Evolutionary conservation across 2,888 invertebrate species (phyloP), one percentile per base, ranked within the genome.

Genomic region (Venusia cambrica): DNA sequence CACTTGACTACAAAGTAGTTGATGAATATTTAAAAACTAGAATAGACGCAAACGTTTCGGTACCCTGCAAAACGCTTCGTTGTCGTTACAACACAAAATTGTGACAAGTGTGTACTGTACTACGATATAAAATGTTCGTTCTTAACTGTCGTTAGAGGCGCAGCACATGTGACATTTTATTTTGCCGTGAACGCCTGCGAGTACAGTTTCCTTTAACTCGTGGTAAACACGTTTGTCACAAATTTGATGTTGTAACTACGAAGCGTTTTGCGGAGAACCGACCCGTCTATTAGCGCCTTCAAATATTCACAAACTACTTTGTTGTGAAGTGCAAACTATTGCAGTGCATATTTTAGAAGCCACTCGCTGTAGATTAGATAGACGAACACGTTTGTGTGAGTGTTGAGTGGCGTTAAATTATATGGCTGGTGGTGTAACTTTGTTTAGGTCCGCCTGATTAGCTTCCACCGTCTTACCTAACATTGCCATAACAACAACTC

Each of bases 51-150:
- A n/a, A n/a, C n/a, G n/a, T 34, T 18, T 12, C 5, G 19, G 9
- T 33, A 18, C 15, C 6, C 33, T 33, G 20, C 33, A 34, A 38
- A 30, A 25, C 33, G 25, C 33, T 33, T 24, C 34, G 25, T 26
- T n/a, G n/a, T n/a, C 21, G 21, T 27, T 35, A 40, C 36, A 30
- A 15, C 35, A 32, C 27, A 21, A 39, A 35, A 31, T 37, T 40
- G 31, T 22, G 27, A 21, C 18, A 22, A 27, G 25, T 20, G 27
- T 36, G n/a, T n/a, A n/a, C n/a, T n/a, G n/a, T n/a, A n/a, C n/a
- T n/a, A n/a, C n/a, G n/a, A n/a, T n/a, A n/a, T n/a, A n/a, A n/a
- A n/a, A n/a, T n/a, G n/a, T n/a, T n/a, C n/a, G n/a, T n/a, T n/a
- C n/a, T n/a, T n/a, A n/a, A n/a, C n/a, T n/a, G n/a, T n/a, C n/a